Percentiles rank a stretch among this genome's conserved stretches.
Conservation (phyloP, 2,113 vertebrate species). For the Hiodon tergisus region DNA sequence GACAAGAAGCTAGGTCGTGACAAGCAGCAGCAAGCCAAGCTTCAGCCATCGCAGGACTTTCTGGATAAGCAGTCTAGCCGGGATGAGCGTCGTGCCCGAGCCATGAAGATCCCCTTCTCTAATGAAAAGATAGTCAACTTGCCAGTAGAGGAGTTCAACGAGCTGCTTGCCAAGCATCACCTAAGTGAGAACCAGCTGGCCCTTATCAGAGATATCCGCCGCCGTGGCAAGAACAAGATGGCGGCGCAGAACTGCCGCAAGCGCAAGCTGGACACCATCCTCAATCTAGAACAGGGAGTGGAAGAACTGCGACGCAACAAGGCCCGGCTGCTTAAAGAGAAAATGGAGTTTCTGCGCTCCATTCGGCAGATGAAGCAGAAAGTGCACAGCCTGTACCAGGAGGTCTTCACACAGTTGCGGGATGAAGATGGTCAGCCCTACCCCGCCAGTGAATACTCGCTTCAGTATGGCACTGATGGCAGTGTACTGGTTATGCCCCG, state of each 20-base stretch:
- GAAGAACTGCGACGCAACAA: slow-evolving; percentile 87
- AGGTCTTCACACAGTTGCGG: slow-evolving; percentile 85
- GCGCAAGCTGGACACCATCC: slow-evolving; percentile 94
- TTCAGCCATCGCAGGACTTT: slow-evolving; percentile 61
- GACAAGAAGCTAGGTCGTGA: slow-evolving; percentile 74
- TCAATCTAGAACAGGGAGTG: slow-evolving; percentile 92
- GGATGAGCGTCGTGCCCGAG: slow-evolving; percentile 85
- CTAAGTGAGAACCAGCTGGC: slow-evolving; percentile 90
- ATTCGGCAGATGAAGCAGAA: slow-evolving; percentile 97
- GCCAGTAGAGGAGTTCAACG: slow-evolving; percentile 96
- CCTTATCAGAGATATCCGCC: slow-evolving; percentile 91
- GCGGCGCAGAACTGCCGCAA: slow-evolving; percentile 97
- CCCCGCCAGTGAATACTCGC: slow-evolving; percentile 81
- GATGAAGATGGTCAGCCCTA: slow-evolving; percentile 91
- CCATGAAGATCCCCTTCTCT: slow-evolving; percentile 98
- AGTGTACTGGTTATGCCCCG: slow-evolving; percentile 84
- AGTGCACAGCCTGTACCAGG: slow-evolving; percentile 89
- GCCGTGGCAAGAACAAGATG: slow-evolving; percentile 98
- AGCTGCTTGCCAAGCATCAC: slow-evolving; percentile 92
- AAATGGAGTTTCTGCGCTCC: slow-evolving; percentile 87
- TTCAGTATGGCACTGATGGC: slow-evolving; percentile 85
- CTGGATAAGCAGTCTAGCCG: slow-evolving; percentile 88
- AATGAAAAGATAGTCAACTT: slow-evolving; percentile 98
- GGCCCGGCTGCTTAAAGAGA: slow-evolving; percentile 85
- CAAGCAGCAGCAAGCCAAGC: slow-evolving; percentile 62